These are phyloP conservation scores for Beroe forskalii DNA, from an alignment of 37 sponge, comb jelly and placozoan species.

Conservation along the genomic window DNA sequence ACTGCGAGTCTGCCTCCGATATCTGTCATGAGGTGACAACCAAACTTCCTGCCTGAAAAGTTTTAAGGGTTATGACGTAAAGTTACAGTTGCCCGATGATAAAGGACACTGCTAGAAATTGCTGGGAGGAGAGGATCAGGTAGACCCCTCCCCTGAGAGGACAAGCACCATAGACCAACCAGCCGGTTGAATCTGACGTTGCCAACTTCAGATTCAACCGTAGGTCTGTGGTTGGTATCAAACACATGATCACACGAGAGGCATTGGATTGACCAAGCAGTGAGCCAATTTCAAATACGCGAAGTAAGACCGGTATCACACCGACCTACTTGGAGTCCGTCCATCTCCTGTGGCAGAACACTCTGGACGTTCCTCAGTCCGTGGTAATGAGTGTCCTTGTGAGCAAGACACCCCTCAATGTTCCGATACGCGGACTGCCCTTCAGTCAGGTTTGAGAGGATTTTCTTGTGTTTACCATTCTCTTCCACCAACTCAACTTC, in stretches of 20 bases:
- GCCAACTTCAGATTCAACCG: no score
- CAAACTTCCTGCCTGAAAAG: constrained; percentile 25
- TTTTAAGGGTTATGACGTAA: background rate
- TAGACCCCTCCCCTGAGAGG: no score
- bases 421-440: constrained; percentile 19
- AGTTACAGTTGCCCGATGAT: no score
- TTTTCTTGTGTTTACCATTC: constrained; percentile 53
- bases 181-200: no score
- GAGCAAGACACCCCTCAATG: constrained; percentile 23
- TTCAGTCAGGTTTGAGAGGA: background rate
- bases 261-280: no score
- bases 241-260: no score
- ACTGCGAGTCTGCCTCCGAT: constrained; percentile 31
- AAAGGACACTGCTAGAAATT: no score
- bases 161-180: no score
- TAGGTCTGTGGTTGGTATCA: no score
- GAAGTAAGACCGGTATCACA: no score
- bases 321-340: constrained; percentile 20
- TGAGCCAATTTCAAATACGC: no score
- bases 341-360: constrained; percentile 32
- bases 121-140: no score
- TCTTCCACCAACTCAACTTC: constrained; percentile 2
- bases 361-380: constrained; percentile 54
- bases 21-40: background rate
- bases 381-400: constrained; percentile 25